phyloP scores from a whole-genome alignment of 1,140 invertebrate genomes.

The Tribolium madens region DNA sequence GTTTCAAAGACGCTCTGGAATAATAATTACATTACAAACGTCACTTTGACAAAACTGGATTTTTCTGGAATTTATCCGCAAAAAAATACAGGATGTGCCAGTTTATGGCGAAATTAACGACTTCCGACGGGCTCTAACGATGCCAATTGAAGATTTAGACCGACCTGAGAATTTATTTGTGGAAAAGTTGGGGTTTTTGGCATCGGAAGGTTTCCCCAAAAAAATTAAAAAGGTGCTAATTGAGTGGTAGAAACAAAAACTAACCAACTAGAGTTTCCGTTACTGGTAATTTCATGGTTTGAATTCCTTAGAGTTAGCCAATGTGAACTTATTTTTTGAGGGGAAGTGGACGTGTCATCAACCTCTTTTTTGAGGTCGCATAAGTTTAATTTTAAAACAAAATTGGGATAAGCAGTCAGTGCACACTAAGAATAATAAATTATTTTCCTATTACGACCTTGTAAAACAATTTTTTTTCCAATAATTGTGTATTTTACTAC shows the following conservation, averaged over 20 bases:
- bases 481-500: too few species aligned
- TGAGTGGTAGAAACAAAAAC: background rate
- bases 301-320: background rate
- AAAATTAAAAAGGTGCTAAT: too few species aligned
- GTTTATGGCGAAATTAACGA: conserved; percentile 16
- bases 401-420: too few species aligned
- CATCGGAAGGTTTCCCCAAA: too few species aligned
- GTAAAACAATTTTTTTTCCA: too few species aligned
- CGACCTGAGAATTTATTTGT: too few species aligned
- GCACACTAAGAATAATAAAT: too few species aligned
- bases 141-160: background rate
- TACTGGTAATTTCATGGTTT: background rate
- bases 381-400: background rate
- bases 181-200: too few species aligned
- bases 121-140: conserved; percentile 4
- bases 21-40: background rate
- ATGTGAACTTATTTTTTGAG: background rate
- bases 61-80: background rate
- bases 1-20: conserved; percentile 66
- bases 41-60: background rate
- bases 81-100: conserved; percentile 40
- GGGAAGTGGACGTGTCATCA: background rate
- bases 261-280: background rate
- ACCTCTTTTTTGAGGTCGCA: background rate
- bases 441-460: too few species aligned